A percentile compares a stretch with the other conserved stretches of the same genome.
These are phyloP conservation scores for Steinernema feltiae DNA, from an alignment of 1,140 invertebrate genomes.

Conservation along the genomic window DNA sequence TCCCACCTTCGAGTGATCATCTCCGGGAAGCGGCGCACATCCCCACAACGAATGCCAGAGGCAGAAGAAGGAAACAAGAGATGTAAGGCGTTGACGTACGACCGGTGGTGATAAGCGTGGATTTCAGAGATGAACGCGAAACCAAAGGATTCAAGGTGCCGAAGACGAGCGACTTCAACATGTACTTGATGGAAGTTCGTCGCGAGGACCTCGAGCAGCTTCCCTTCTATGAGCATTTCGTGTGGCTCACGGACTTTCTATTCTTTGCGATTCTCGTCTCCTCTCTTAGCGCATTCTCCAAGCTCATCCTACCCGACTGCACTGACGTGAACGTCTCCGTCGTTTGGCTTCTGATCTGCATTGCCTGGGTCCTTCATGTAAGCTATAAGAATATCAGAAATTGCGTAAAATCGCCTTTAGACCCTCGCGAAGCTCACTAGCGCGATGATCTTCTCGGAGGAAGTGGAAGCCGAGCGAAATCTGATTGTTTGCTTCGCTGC, in stretches of 20 bases:
- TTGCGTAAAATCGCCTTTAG: background rate
- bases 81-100: background rate
- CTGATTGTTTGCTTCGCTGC: conserved; percentile 13
- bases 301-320: background rate
- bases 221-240: conserved; percentile 6
- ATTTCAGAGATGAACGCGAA: background rate
- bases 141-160: conserved; percentile 10
- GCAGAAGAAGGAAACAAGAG: background rate
- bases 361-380: background rate
- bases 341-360: background rate
- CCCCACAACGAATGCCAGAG: background rate
- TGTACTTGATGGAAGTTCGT: background rate
- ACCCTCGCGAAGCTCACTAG: conserved; percentile 5
- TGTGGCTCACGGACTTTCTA: conserved; percentile 1
- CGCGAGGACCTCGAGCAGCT: conserved; percentile 1
- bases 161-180: background rate
- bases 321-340: background rate
- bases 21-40: background rate
- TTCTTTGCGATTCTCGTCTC: conserved; percentile 9
- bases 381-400: too few relatives aligned
- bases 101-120: background rate
- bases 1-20: background rate
- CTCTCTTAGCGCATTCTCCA: conserved; percentile 2
- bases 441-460: background rate
- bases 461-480: conserved; percentile 12